Evolutionary conservation across 2,113 vertebrate genomes (phyloP), one percentile per base, ranked within the genome.

Genomic region (Cebidichthys violaceus): DNA sequence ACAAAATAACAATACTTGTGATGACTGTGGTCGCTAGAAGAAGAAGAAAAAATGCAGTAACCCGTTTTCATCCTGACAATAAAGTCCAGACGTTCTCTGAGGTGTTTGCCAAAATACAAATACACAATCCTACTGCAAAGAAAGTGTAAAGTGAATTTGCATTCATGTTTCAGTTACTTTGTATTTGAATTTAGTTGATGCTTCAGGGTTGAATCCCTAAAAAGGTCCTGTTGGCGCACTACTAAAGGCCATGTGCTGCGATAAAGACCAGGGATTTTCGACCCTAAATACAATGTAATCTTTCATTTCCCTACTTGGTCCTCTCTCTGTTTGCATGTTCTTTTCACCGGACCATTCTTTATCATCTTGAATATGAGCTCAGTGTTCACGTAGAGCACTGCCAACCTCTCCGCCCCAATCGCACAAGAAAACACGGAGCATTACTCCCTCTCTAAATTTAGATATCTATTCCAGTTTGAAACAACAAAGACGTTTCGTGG

Each of bases 281-380:
- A 18, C 20, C 50, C 35, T n/a, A 83, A 86, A 75, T 54, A 75
- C 55, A 68, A 17, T 14, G 20, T 15, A 54, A 71, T 61, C 13
- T 67, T 73, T 37, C 14, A 75, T 54, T 82, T 57, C 75, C 65
- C 24, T 59, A 35, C 4, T 71, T 83, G 65, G 69, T 60, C 75
- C 50, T 79, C 37, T 72, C 57, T 20, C 70, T 50, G 60, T 79
- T 72, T 73, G 20, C 8, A 37, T 65, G n/a, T 18, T 86, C 71
- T 82, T 89, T 92, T 79, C 37, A 37, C 76, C 85, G 77, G 66
- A 81, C 60, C 73, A 1, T 27, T 9, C 24, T 62, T 84, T 90
- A 87, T 92, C 80, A 31, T 74, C 75, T 67, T 39, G 35, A 81
- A 57, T 62, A 74, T 88, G 88, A 88, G 61, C 81, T 92, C 88